Evolutionary conservation across 2,888 invertebrate genomes (phyloP).

Genomic region (Cryptocephalus moraei): DNA sequence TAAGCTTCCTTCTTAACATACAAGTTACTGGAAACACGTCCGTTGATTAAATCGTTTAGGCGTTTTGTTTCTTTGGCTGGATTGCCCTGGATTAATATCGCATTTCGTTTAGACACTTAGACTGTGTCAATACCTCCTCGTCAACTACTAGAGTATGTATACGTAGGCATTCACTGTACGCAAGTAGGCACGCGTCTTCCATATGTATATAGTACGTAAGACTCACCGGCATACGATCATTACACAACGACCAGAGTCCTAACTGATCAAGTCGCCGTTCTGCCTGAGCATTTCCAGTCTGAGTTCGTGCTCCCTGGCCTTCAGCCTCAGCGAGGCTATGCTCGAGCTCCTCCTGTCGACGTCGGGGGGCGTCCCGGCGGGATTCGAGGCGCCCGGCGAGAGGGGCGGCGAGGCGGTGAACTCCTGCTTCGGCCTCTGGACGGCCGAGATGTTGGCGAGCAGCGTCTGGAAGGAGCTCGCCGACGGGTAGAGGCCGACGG

Average conservation of each 20-base stretch:
- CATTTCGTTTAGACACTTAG: too few relatives aligned
- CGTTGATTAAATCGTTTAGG: too few relatives aligned
- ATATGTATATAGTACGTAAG: too few relatives aligned
- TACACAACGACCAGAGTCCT: constrained; percentile 28
- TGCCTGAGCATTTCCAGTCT: constrained; percentile 74
- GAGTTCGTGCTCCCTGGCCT: constrained; percentile 82
- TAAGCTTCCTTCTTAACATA: too few relatives aligned
- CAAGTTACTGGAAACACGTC: too few relatives aligned
- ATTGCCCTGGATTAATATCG: too few relatives aligned
- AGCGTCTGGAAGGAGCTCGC: constrained; percentile 74
- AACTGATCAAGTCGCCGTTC: constrained; percentile 71
- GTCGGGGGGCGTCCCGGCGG: constrained; percentile 46
- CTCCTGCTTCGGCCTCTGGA: constrained; percentile 47
- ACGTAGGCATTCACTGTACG: too few relatives aligned
- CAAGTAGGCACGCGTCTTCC: too few relatives aligned
- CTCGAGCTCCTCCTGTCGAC: constrained; percentile 78
- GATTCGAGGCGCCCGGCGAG: constrained; percentile 40
- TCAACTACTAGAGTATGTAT: too few relatives aligned
- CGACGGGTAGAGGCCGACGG: constrained; percentile 48
- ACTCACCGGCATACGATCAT: not conserved
- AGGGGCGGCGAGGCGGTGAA: constrained; percentile 42
- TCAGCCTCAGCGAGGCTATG: constrained; percentile 76
- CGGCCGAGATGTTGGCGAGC: constrained; percentile 66
- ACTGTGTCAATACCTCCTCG: too few relatives aligned
- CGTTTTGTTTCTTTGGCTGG: too few relatives aligned